These are phyloP conservation scores for Chitala chitala DNA, from an alignment of 2,113 vertebrate genomes.

Conservation along the genomic window DNA sequence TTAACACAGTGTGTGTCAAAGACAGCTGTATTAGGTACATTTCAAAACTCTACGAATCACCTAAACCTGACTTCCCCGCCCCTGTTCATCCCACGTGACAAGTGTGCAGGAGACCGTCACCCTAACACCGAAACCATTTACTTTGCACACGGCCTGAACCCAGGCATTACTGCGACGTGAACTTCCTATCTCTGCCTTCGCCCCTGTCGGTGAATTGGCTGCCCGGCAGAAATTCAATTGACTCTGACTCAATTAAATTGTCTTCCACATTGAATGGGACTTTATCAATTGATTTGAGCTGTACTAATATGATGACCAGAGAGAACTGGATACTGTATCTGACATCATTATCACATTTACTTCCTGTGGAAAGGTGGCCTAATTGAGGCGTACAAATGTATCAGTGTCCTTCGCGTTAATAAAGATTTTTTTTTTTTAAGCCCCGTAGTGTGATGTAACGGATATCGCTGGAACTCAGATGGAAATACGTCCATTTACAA, in stretches of 20 bases:
- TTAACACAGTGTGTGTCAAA: too few relatives aligned
- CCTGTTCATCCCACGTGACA: background rate
- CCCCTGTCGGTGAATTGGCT: constrained; percentile 89
- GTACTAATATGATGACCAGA: constrained; percentile 98
- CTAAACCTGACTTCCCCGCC: background rate
- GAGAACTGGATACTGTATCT: constrained; percentile 91
- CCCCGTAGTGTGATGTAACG: background rate
- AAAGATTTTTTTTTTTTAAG: background rate
- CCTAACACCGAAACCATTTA: background rate
- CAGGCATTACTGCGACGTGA: constrained; percentile 32
- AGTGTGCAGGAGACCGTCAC: background rate
- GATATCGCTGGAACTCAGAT: too few relatives aligned
- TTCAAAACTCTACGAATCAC: background rate
- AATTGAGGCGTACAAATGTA: constrained; percentile 43
- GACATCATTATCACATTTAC: constrained; percentile 61
- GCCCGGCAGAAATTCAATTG: constrained; percentile 91
- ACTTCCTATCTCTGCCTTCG: constrained; percentile 73
- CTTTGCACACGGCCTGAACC: background rate
- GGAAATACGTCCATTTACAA: too few relatives aligned
- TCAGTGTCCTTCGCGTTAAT: background rate
- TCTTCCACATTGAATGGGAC: constrained; percentile 87
- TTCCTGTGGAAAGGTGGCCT: constrained; percentile 57
- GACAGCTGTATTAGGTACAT: background rate
- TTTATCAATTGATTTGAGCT: constrained; percentile 97
- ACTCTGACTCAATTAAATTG: constrained; percentile 99